Percentiles rank a stretch among this genome's conserved stretches.
phyloP scores from a whole-genome alignment of 2,113 vertebrate genomes.

The Zapus hudsonius region DNA sequence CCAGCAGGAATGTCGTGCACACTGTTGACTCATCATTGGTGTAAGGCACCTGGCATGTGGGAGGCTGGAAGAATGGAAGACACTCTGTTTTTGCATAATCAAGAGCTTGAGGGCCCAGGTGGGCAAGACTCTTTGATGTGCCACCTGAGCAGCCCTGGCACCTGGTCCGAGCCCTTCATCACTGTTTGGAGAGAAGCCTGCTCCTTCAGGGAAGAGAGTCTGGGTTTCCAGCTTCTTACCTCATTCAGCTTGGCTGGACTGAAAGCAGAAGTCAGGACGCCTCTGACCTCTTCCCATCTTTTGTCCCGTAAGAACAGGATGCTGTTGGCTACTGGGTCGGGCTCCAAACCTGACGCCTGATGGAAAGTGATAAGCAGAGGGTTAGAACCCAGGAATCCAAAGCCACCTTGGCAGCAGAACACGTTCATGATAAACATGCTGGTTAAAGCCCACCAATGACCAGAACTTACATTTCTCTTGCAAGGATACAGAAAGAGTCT shows the following conservation, averaged over 20 bases:
- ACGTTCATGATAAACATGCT: not conserved
- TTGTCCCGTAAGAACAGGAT: slow-evolving; percentile 91
- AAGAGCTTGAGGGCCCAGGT: not conserved
- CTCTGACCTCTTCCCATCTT: slow-evolving; percentile 92
- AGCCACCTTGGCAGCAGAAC: not conserved
- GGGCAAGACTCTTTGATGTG: not conserved
- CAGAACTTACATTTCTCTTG: not conserved
- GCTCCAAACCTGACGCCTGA: slow-evolving; percentile 81
- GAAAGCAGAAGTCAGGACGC: slow-evolving; percentile 91
- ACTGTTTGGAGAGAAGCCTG: not conserved
- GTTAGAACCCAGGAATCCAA: not conserved
- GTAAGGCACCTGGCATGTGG: not conserved
- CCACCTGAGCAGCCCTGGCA: fast-evolving
- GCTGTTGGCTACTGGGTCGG: slow-evolving; percentile 91
- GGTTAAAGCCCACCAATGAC: not conserved
- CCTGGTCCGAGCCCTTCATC: not conserved
- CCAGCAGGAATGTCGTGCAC: fast-evolving
- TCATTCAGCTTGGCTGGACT: slow-evolving; percentile 90
- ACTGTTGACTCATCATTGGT: not conserved
- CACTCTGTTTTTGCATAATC: not conserved
- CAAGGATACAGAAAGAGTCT: not conserved
- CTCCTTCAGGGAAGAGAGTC: not conserved
- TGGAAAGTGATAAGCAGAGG: slow-evolving; percentile 59
- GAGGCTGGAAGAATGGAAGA: not conserved
- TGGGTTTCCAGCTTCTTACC: slow-evolving; percentile 83